Percentiles rank a stretch among this genome's conserved stretches.
Conservation (phyloP, 2,113 vertebrate genomes). For the Falco punctatus region DNA sequence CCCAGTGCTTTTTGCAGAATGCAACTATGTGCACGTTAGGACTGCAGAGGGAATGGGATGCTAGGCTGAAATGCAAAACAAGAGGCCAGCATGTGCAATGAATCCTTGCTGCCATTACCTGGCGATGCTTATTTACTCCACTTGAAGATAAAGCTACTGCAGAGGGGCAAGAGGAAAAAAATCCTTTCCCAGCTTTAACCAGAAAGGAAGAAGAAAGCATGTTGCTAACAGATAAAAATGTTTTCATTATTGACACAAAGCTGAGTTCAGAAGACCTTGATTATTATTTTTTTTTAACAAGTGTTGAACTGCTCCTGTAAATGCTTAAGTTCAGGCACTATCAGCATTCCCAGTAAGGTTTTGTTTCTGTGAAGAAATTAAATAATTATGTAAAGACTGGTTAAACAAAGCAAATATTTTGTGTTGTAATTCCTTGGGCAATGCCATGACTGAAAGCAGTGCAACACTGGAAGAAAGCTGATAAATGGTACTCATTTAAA, state of each 20-base stretch:
- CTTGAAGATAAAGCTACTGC: neutral
- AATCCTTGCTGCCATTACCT: neutral
- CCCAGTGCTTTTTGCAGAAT: neutral
- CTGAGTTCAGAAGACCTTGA: neutral
- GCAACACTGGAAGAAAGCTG: neutral
- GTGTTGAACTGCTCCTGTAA: neutral
- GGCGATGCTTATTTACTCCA: neutral
- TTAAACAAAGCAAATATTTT: constrained; percentile 36
- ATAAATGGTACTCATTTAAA: neutral
- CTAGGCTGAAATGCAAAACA: neutral
- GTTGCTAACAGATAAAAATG: neutral
- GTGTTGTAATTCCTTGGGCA: neutral
- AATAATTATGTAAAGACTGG: neutral
- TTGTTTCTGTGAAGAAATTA: neutral
- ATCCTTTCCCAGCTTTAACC: neutral
- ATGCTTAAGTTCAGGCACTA: neutral
- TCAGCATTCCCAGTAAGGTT: neutral
- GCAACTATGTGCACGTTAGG: neutral
- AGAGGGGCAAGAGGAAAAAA: neutral
- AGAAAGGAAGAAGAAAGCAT: neutral
- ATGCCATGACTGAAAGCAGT: neutral
- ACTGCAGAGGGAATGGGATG: neutral
- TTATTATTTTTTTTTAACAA: neutral
- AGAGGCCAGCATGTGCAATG: neutral
- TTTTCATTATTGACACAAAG: neutral